These are phyloP conservation scores for Cetoscarus ocellatus DNA, from an alignment of 2,797 vertebrate genomes.

Conservation along the genomic window DNA sequence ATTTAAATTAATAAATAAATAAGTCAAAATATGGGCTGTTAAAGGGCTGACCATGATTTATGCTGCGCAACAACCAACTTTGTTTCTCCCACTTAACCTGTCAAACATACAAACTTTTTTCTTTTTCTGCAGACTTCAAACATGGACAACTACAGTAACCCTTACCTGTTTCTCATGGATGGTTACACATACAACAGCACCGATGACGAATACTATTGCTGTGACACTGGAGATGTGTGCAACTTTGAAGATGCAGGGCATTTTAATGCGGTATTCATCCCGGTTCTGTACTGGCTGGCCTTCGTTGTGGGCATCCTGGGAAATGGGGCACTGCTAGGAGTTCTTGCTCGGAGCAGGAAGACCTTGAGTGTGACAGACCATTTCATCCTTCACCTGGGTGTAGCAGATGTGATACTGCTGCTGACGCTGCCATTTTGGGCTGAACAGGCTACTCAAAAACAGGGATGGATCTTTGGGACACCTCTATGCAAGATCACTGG, in stretches of 20 bases:
- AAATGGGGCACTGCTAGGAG: constrained; percentile 80
- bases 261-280: constrained; percentile 84
- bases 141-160: fast-evolving
- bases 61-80: too few species aligned
- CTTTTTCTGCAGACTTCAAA: constrained; percentile 2
- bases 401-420: constrained; percentile 86
- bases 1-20: too few species aligned
- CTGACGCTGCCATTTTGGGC: constrained; percentile 88
- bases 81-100: background rate
- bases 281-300: constrained; percentile 80
- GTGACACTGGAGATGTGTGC: constrained; percentile 59
- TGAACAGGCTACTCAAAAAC: constrained; percentile 48
- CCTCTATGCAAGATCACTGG: constrained; percentile 87
- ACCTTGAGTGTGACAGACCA: constrained; percentile 85
- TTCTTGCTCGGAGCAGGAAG: constrained; percentile 78
- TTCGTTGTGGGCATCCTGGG: constrained; percentile 86
- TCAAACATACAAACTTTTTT: background rate
- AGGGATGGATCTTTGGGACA: constrained; percentile 85
- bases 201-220: background rate
- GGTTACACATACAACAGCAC: too few species aligned
- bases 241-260: constrained; percentile 24
- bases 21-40: too few species aligned
- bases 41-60: too few species aligned
- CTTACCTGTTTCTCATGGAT: fast-evolving
- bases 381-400: constrained; percentile 88